Evolutionary conservation across 2,888 invertebrate species (phyloP).

Genomic region (Helleia helle): DNA sequence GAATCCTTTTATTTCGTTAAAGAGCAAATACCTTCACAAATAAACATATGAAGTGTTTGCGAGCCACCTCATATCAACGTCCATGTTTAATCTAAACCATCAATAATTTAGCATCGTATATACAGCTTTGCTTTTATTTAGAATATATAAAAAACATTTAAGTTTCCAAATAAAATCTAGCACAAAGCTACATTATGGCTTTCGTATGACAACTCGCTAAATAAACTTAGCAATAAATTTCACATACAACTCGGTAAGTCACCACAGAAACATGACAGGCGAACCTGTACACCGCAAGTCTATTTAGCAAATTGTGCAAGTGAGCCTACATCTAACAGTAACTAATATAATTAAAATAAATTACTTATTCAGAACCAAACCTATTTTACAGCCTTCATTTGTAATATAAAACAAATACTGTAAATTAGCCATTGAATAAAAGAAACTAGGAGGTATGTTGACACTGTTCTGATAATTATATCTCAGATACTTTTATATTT

Average conservation of each 20-base stretch:
- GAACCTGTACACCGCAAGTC: too few relatives aligned
- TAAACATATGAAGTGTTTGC: slow-evolving; percentile 13
- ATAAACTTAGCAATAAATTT: too few relatives aligned
- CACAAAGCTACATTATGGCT: background rate
- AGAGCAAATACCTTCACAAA: slow-evolving; percentile 32
- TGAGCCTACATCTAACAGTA: slow-evolving; percentile 4
- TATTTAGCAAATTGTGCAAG: too few relatives aligned
- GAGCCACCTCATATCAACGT: slow-evolving; percentile 35
- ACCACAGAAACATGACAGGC: too few relatives aligned
- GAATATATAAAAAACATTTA: background rate
- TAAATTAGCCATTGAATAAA: background rate
- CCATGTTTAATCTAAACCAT: slow-evolving; percentile 47
- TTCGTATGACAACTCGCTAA: too few relatives aligned
- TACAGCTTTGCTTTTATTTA: slow-evolving; percentile 38
- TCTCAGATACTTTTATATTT: background rate
- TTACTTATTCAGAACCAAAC: background rate
- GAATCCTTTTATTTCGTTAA: slow-evolving; percentile 50
- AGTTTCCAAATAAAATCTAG: background rate
- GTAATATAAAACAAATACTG: background rate
- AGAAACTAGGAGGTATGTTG: background rate
- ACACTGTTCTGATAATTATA: background rate
- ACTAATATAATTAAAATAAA: slow-evolving; percentile 4
- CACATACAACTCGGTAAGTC: too few relatives aligned
- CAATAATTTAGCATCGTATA: slow-evolving; percentile 60
- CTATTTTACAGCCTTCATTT: background rate